Percentiles rank a stretch among this genome's conserved stretches.
Evolutionary conservation across 2,113 vertebrate species (phyloP).

Genomic region (Coptodon rendalli): DNA sequence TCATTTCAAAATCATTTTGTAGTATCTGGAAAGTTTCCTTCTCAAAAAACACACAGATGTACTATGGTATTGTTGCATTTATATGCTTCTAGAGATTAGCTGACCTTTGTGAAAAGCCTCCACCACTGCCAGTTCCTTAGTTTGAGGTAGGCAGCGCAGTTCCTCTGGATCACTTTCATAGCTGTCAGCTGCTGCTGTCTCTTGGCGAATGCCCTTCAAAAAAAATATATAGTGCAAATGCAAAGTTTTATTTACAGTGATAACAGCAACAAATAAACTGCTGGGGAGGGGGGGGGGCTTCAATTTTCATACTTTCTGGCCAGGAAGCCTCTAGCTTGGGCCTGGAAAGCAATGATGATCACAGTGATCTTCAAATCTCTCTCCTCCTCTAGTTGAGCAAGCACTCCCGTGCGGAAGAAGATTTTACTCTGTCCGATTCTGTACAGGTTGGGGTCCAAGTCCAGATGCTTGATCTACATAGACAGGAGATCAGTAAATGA

Average conservation of each 20-base stretch:
- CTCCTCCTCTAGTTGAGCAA: constrained; percentile 95
- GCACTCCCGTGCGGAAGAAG: constrained; percentile 93
- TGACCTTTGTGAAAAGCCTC: constrained; percentile 97
- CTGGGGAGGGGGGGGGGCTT: background rate
- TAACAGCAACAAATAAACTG: background rate
- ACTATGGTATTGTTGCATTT: background rate
- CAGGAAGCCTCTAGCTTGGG: constrained; percentile 86
- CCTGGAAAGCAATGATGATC: constrained; percentile 92
- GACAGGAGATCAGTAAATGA: background rate
- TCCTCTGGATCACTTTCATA: constrained; percentile 98
- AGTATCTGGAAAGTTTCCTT: background rate
- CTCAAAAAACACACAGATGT: background rate
- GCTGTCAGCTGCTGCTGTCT: constrained; percentile 94
- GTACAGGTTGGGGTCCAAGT: constrained; percentile 95
- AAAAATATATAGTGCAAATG: background rate
- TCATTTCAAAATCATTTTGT: background rate
- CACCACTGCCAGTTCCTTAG: constrained; percentile 99
- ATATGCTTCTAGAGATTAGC: background rate
- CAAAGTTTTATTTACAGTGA: background rate
- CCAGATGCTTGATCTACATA: constrained; percentile 86
- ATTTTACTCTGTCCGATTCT: constrained; percentile 96
- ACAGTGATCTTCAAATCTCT: constrained; percentile 95
- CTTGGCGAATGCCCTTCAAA: constrained; percentile 85
- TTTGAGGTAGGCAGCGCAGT: constrained; percentile 97
- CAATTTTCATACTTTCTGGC: constrained; percentile 83